phyloP scores from a whole-genome alignment of 2,113 vertebrate species.

The Marmota monax region DNA sequence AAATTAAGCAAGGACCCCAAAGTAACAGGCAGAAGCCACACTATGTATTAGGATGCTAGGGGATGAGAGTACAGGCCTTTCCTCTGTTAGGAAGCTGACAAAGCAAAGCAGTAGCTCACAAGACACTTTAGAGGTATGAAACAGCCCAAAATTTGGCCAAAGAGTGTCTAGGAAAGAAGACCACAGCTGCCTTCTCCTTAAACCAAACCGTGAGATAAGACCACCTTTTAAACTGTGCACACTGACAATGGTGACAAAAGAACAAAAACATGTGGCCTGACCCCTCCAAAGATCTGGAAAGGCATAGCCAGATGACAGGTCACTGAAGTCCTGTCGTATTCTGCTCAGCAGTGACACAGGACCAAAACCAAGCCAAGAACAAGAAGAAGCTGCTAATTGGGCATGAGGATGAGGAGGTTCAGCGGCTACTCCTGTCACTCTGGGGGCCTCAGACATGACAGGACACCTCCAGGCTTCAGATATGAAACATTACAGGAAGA shows the following conservation, averaged over 20 bases:
- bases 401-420: background rate
- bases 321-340: background rate
- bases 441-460: too few relatives aligned
- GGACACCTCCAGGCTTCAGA: background rate
- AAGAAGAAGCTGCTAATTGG: background rate
- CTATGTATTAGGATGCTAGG: too few relatives aligned
- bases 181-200: background rate
- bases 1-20: background rate
- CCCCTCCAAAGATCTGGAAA: background rate
- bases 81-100: background rate
- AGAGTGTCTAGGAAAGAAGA: background rate
- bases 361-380: fast-evolving
- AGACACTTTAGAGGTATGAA: background rate
- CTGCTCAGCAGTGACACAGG: fast-evolving
- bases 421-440: background rate
- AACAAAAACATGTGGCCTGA: background rate
- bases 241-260: background rate
- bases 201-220: background rate
- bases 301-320: background rate
- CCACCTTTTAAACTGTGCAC: background rate
- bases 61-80: background rate
- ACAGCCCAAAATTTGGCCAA: background rate
- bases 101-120: background rate
- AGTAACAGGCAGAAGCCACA: background rate
- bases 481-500: background rate